Base-by-base conservation (phyloP, 2,113 vertebrate genomes). In the Phrynosoma blainvillii region DNA sequence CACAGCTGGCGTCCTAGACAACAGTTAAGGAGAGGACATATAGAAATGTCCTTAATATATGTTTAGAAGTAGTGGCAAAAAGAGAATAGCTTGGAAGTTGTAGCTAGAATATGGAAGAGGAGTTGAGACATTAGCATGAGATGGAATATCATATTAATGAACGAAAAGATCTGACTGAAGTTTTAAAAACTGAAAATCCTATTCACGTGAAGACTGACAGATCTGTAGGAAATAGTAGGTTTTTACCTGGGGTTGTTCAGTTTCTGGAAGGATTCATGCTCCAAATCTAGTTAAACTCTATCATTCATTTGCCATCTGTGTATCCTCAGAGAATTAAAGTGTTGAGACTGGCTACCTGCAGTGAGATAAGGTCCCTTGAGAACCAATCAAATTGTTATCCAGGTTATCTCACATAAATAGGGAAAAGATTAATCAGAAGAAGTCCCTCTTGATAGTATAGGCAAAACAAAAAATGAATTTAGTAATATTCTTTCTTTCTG, bases 141-240 rank as follows among this genome's bases (percentile, higher is more conserved):
- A n/a, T n/a, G n/a, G n/a, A n/a, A n/a, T n/a, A n/a, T n/a, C n/a
- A n/a, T n/a, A n/a, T n/a, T n/a, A n/a, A n/a, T n/a, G n/a, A n/a
- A n/a, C n/a, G n/a, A n/a, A n/a, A n/a, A 56, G 82, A 88, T 89
- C 42, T 91, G 78, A 80, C 36, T 65, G 68, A 30, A n/a, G 25
- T 40, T 56, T 70, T 9, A 87, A 68, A 71, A 65, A 12, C 52
- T 30, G 42, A 27, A 75, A 84, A 84, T 12, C 9, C 1, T 9
- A 82, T 62, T 86, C 40, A 59, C 36, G 10, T 82, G 78, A 42
- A 65, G 47, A 68, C 23, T 40, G 85, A 89, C 42, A 73, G 25
- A 59, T 2, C 52, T 6, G 5, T 59, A 79, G 27, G 78, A 27
- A 75, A 18, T 21, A 9, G 30, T 79, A 20, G 40, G n/a, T 36